phyloP scores from a whole-genome alignment of 1,140 invertebrate species.

The Drosophila willistoni region DNA sequence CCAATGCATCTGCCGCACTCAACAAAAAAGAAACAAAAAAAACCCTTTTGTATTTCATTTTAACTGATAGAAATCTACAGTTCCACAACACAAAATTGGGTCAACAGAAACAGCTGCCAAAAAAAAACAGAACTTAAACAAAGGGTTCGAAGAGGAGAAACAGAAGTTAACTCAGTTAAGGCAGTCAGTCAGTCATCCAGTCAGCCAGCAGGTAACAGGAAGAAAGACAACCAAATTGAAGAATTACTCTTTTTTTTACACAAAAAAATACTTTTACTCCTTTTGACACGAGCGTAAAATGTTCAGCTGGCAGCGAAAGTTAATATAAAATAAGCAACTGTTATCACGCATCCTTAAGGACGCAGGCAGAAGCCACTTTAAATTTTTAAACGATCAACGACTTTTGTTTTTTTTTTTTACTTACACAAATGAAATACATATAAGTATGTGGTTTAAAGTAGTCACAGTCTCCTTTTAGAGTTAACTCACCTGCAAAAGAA shows the following conservation, averaged over 20 bases:
- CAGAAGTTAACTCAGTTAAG: neutral
- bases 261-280: conserved; percentile 9
- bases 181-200: neutral
- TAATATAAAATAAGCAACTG: no score
- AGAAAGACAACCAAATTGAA: conserved; percentile 28
- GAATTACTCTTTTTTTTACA: conserved; percentile 25
- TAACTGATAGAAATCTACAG: conserved; percentile 57
- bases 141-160: conserved; percentile 27
- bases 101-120: conserved; percentile 55
- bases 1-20: conserved; percentile 35
- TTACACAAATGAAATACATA: neutral
- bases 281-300: neutral
- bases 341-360: no score
- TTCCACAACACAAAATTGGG: conserved; percentile 49
- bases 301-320: neutral
- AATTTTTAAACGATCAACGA: no score
- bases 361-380: no score
- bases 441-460: neutral
- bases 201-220: conserved; percentile 43
- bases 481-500: conserved; percentile 4
- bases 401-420: neutral
- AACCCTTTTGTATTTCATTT: conserved; percentile 1
- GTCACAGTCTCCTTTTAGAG: neutral
- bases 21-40: neutral
- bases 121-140: conserved; percentile 28